Evolutionary conservation across 2,113 vertebrate species (phyloP).

Genomic region (Channa argus): DNA sequence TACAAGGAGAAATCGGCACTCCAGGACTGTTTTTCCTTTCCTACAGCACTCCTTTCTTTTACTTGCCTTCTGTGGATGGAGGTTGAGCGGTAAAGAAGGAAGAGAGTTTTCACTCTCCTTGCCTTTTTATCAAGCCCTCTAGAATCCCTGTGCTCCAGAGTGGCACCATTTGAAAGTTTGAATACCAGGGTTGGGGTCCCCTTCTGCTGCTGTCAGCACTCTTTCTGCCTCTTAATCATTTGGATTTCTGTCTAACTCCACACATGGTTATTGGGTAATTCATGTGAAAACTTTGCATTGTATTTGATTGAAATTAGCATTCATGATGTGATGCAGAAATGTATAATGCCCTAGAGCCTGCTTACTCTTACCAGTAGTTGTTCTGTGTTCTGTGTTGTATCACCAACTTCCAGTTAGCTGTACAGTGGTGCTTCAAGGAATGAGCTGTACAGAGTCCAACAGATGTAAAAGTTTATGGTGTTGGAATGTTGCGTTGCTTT

Average conservation of each 20-base stretch:
- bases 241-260: constrained; percentile 48
- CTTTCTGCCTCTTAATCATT: constrained; percentile 52
- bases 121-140: constrained; percentile 44
- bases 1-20: constrained; percentile 41
- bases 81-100: constrained; percentile 61
- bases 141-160: constrained; percentile 57
- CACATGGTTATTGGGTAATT: constrained; percentile 48
- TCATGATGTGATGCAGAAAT: constrained; percentile 69
- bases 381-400: constrained; percentile 54
- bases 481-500: constrained; percentile 71
- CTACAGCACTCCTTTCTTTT: constrained; percentile 53
- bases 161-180: constrained; percentile 62
- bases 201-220: constrained; percentile 68
- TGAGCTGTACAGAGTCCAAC: constrained; percentile 52
- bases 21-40: constrained; percentile 54
- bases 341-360: constrained; percentile 73
- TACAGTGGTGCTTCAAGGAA: constrained; percentile 70
- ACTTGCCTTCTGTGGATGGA: constrained; percentile 34
- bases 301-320: constrained; percentile 72
- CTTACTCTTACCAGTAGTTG: constrained; percentile 54
- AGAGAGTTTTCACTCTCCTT: constrained; percentile 66
- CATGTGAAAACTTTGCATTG: constrained; percentile 68
- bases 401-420: constrained; percentile 63
- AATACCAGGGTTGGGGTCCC: constrained; percentile 72
- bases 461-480: constrained; percentile 56